Conservation (phyloP, 1,140 invertebrate genomes). For the Drosophila sulfurigaster region DNA sequence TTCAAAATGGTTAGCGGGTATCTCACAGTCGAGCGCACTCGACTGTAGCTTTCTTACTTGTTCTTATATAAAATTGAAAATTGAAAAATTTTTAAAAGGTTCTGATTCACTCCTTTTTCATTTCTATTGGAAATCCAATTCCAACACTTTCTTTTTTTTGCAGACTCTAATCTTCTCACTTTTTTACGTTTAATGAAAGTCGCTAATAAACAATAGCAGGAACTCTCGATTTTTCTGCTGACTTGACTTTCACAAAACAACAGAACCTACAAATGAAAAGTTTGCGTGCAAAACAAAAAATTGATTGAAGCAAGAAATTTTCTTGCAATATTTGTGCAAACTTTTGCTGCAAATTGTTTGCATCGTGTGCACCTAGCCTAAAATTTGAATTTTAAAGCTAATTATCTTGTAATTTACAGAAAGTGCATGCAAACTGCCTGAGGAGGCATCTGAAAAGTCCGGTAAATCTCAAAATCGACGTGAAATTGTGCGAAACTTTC, state of each 20-base stretch:
- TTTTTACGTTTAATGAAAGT: not conserved
- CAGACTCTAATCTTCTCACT: too few relatives aligned
- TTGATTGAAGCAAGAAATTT: too few relatives aligned
- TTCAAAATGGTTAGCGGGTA: too few relatives aligned
- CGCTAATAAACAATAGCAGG: constrained; percentile 1
- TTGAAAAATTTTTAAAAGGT: not conserved
- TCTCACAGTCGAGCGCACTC: too few relatives aligned
- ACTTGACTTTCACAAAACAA: not conserved
- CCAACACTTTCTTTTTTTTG: too few relatives aligned
- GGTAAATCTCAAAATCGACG: constrained; percentile 25
- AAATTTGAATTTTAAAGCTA: not conserved
- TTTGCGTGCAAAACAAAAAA: too few relatives aligned
- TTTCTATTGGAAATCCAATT: too few relatives aligned
- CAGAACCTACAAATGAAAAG: not conserved
- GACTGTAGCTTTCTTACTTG: too few relatives aligned
- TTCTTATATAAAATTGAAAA: constrained; percentile 27
- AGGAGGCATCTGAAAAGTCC: not conserved
- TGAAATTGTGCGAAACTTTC: not conserved
- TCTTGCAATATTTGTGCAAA: too few relatives aligned
- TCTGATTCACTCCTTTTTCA: not conserved
- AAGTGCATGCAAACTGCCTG: not conserved
- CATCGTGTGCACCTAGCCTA: too few relatives aligned
- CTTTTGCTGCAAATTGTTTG: too few relatives aligned
- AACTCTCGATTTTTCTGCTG: constrained; percentile 1
- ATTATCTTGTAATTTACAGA: not conserved